A percentile compares a stretch with the other conserved stretches of the same genome.
These are phyloP conservation scores for Pterophyllum scalare DNA, from an alignment of 2,113 vertebrate species.

Conservation along the genomic window DNA sequence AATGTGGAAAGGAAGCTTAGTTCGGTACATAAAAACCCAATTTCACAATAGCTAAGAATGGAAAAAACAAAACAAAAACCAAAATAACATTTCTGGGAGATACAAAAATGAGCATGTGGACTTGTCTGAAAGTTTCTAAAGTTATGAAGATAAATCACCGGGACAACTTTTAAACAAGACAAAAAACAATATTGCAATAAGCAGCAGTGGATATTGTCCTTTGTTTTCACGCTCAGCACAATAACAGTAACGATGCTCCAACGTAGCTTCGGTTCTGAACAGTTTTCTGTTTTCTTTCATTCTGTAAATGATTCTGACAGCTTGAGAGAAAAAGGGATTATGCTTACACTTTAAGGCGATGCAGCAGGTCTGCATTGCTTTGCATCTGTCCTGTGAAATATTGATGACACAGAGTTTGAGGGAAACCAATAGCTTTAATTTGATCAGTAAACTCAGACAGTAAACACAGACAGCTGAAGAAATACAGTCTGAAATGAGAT, in stretches of 20 bases:
- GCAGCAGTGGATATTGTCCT: neutral
- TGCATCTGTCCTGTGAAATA: slow-evolving; percentile 57
- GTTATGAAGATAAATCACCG: neutral
- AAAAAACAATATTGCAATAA: slow-evolving; percentile 13
- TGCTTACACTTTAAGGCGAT: slow-evolving; percentile 15
- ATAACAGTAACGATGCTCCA: neutral
- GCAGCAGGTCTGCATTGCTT: slow-evolving; percentile 49
- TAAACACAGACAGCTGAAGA: slow-evolving; percentile 56
- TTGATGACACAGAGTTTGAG: slow-evolving; percentile 63
- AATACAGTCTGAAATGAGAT: slow-evolving; percentile 53
- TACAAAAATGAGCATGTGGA: neutral
- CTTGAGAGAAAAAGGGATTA: neutral
- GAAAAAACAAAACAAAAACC: neutral
- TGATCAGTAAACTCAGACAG: slow-evolving; percentile 43
- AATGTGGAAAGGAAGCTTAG: slow-evolving; percentile 32
- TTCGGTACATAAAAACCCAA: slow-evolving; percentile 10
- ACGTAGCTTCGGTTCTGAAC: neutral
- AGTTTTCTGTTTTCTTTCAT: neutral
- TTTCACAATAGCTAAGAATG: neutral
- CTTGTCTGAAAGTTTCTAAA: slow-evolving; percentile 9
- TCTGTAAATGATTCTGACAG: slow-evolving; percentile 42
- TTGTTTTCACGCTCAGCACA: slow-evolving; percentile 16
- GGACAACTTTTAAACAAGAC: slow-evolving; percentile 16
- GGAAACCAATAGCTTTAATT: slow-evolving; percentile 62
- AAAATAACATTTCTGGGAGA: neutral